phyloP scores from a whole-genome alignment of 1,140 invertebrate genomes.

The Hetaerina americana region DNA sequence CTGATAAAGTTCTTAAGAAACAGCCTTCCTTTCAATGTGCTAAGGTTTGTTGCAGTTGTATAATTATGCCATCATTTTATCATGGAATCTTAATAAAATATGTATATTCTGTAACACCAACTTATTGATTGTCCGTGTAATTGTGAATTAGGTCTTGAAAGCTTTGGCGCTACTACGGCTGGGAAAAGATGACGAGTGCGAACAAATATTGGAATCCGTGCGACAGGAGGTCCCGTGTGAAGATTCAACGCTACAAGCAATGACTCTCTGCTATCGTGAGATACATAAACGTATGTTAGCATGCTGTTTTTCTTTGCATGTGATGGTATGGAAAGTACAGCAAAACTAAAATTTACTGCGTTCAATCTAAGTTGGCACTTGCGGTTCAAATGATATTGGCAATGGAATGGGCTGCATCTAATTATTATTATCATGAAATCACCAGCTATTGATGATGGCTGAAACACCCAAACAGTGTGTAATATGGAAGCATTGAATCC shows the following conservation, averaged over 20 bases:
- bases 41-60: slow-evolving; percentile 40
- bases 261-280: slow-evolving; percentile 90
- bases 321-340: too few species aligned
- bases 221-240: slow-evolving; percentile 70
- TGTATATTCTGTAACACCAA: not conserved
- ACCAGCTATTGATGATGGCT: too few species aligned
- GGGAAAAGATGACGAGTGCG: slow-evolving; percentile 66
- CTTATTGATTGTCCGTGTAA: not conserved
- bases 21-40: slow-evolving; percentile 79
- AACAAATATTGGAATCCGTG: slow-evolving; percentile 60
- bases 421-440: too few species aligned
- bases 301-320: too few species aligned
- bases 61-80: not conserved
- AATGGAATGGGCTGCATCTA: too few species aligned
- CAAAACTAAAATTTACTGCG: too few species aligned
- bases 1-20: slow-evolving; percentile 90
- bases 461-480: too few species aligned
- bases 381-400: too few species aligned
- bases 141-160: slow-evolving; percentile 56
- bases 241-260: slow-evolving; percentile 88
- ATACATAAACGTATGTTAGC: slow-evolving; percentile 63
- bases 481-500: too few species aligned
- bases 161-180: slow-evolving; percentile 76
- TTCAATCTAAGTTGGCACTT: too few species aligned
- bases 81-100: not conserved